These are phyloP conservation scores for Tipula vernalis DNA, from an alignment of 2,888 invertebrate genomes.

Conservation along the genomic window DNA sequence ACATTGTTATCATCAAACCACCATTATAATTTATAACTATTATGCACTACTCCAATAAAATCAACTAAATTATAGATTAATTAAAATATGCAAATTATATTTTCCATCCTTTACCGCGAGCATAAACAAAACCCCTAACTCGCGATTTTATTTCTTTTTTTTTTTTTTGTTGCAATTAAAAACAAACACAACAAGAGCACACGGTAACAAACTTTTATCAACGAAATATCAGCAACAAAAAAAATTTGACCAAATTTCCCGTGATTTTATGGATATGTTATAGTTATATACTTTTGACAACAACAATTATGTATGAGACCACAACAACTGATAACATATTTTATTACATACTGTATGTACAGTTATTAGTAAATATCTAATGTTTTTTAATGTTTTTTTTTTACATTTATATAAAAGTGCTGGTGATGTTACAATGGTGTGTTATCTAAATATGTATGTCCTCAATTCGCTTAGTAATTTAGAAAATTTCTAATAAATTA, in stretches of 20 bases:
- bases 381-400: background rate
- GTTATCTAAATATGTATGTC: background rate
- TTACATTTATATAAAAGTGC: background rate
- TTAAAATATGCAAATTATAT: background rate
- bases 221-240: background rate
- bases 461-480: background rate
- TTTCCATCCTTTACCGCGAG: background rate
- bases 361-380: background rate
- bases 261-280: background rate
- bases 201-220: background rate
- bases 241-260: background rate
- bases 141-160: background rate
- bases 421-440: background rate
- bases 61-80: background rate
- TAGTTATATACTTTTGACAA: background rate
- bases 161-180: background rate
- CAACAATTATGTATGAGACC: background rate
- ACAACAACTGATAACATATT: background rate
- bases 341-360: background rate
- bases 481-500: background rate
- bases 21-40: background rate
- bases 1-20: background rate
- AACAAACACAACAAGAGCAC: background rate
- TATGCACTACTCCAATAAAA: background rate
- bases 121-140: background rate